Percentiles rank a stretch among this genome's conserved stretches.
Conservation (phyloP, 1,140 invertebrate genomes). For the Psix sp. region DNA sequence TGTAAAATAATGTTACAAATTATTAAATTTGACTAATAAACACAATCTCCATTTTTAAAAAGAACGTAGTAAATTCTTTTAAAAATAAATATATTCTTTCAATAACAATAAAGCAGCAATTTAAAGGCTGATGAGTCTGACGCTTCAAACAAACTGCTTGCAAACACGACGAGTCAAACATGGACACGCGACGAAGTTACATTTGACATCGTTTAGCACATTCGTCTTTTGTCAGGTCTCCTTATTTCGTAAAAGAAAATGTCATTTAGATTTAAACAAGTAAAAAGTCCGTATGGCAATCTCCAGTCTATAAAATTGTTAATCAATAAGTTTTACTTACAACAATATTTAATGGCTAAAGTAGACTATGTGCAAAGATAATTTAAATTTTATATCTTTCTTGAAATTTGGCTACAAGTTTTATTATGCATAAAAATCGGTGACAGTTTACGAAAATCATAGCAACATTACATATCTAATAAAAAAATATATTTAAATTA, state of each 20-base stretch:
- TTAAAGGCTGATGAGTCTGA: conserved; percentile 53
- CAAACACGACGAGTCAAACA: conserved; percentile 36
- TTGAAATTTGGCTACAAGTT: too few species aligned
- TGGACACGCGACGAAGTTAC: conserved; percentile 52
- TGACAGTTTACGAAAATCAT: too few species aligned
- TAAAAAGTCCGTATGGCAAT: not conserved
- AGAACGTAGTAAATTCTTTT: conserved; percentile 16
- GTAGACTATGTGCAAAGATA: too few species aligned
- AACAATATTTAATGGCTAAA: too few species aligned
- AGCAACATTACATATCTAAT: too few species aligned
- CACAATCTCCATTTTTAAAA: not conserved
- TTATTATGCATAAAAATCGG: too few species aligned
- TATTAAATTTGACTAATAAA: not conserved
- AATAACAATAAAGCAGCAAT: conserved; percentile 51
- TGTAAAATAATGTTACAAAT: not conserved
- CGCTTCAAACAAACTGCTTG: conserved; percentile 54
- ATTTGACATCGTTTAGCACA: conserved; percentile 47
- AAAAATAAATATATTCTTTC: conserved; percentile 33
- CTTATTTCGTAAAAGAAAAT: conserved; percentile 43
- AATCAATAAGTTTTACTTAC: not conserved
- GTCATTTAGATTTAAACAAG: conserved; percentile 54
- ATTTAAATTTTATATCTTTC: too few species aligned
- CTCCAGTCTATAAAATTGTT: not conserved
- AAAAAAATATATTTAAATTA: too few species aligned
- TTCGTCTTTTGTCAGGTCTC: conserved; percentile 24